These are phyloP conservation scores for Sesia bembeciformis DNA, from an alignment of 2,888 invertebrate species.

Conservation along the genomic window DNA sequence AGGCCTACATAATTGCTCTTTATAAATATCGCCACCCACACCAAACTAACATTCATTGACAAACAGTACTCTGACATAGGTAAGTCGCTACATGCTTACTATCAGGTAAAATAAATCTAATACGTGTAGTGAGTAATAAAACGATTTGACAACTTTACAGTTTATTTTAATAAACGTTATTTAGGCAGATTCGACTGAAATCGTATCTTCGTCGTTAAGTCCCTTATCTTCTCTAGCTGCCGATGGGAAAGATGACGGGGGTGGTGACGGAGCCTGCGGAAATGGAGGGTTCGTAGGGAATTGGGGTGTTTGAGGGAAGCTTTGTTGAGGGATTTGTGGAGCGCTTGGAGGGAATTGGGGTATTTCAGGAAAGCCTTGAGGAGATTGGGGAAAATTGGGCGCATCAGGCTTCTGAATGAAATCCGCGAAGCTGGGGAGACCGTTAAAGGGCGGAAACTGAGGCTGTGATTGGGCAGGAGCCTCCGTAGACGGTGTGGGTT, in stretches of 20 bases:
- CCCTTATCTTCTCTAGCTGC: conserved; percentile 31
- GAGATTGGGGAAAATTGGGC: conserved; percentile 18
- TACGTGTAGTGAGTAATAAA: no score
- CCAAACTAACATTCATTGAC: no score
- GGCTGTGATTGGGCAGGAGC: conserved; percentile 18
- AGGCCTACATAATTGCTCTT: no score
- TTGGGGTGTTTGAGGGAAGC: conserved; percentile 14
- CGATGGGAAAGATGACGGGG: conserved; percentile 37
- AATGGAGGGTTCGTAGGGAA: conserved; percentile 19
- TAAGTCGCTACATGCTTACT: no score
- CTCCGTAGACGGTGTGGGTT: conserved; percentile 11
- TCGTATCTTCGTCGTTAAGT: conserved; percentile 56
- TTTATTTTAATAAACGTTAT: background rate
- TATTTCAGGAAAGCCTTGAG: conserved; percentile 12
- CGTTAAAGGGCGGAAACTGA: conserved; percentile 18
- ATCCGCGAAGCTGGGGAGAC: conserved; percentile 16
- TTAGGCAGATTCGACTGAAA: conserved; percentile 62
- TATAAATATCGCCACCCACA: no score
- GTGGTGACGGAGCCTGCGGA: conserved; percentile 23
- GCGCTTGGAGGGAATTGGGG: conserved; percentile 6
- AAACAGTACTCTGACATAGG: no score
- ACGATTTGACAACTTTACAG: background rate
- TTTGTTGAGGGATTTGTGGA: background rate
- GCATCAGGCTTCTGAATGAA: conserved; percentile 3
- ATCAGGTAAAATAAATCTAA: no score